These are phyloP conservation scores for Drosophila sproati DNA, from an alignment of 1,140 invertebrate genomes.

Conservation along the genomic window DNA sequence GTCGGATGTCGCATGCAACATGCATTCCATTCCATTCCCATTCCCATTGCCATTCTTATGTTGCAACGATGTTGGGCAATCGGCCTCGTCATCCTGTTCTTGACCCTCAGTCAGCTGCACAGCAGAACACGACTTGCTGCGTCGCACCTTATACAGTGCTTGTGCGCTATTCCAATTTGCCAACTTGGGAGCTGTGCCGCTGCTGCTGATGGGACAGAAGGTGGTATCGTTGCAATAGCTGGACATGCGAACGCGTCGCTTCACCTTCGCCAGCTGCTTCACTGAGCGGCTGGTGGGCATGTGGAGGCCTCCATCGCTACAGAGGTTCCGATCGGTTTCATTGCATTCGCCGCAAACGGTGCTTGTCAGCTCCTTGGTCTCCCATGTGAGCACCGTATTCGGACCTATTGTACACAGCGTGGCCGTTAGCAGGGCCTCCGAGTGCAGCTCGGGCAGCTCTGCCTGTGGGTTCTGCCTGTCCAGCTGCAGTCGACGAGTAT, in stretches of 20 bases:
- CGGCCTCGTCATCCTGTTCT: constrained; percentile 61
- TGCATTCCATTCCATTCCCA: constrained; percentile 39
- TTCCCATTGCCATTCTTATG: constrained; percentile 59
- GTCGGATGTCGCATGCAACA: constrained; percentile 31
- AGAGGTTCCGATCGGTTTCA: constrained; percentile 85
- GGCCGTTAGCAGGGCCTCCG: constrained; percentile 40
- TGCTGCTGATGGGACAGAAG: constrained; percentile 2
- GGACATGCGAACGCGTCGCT: constrained; percentile 82
- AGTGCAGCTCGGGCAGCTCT: constrained; percentile 39
- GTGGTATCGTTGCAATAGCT: constrained; percentile 72
- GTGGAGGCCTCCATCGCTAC: constrained; percentile 86
- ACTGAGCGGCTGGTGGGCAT: constrained; percentile 88
- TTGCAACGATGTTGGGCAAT: constrained; percentile 43
- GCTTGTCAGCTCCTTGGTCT: constrained; percentile 25
- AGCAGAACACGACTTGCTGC: constrained; percentile 73
- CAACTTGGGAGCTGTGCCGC: constrained; percentile 41
- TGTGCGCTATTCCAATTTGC: constrained; percentile 27
- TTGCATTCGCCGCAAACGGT: constrained; percentile 84
- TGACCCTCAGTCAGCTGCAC: constrained; percentile 36
- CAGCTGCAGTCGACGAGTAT: constrained; percentile 59
- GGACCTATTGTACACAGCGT: constrained; percentile 20
- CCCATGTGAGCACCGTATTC: background rate
- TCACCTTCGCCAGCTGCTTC: constrained; percentile 88
- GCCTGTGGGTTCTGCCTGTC: constrained; percentile 52
- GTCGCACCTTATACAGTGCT: constrained; percentile 51